Evolutionary conservation across 2,888 invertebrate species (phyloP).

Genomic region (Disparrhopalites patrizii): DNA sequence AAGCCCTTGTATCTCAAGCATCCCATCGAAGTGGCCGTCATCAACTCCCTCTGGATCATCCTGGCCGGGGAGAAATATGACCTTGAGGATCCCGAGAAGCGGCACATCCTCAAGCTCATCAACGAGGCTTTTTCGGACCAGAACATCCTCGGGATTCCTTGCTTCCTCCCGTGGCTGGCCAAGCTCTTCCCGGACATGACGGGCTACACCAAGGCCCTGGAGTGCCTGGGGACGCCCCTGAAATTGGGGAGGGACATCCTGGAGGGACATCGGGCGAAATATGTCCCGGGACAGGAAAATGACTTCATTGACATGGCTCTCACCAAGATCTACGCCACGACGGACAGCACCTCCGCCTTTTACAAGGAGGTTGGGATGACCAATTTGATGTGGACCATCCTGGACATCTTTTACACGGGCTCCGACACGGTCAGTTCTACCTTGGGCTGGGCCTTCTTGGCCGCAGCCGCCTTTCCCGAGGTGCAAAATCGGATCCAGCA

Average conservation of each 20-base stretch:
- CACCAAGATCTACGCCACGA: constrained; percentile 42
- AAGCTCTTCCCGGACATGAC: constrained; percentile 37
- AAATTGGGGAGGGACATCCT: constrained; percentile 39
- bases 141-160: constrained; percentile 40
- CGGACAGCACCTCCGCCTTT: constrained; percentile 37
- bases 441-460: constrained; percentile 42
- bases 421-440: constrained; percentile 44
- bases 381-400: constrained; percentile 42
- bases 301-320: constrained; percentile 48
- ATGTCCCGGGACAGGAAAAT: constrained; percentile 38
- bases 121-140: constrained; percentile 42
- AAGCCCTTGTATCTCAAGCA: constrained; percentile 40
- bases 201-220: constrained; percentile 40
- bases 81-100: constrained; percentile 41
- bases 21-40: constrained; percentile 38
- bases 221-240: constrained; percentile 41
- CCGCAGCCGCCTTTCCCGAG: constrained; percentile 34
- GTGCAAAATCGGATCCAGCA: constrained; percentile 42
- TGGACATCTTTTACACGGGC: constrained; percentile 45
- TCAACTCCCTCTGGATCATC: constrained; percentile 41
- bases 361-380: constrained; percentile 38
- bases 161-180: constrained; percentile 43
- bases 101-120: constrained; percentile 21
- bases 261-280: constrained; percentile 37
- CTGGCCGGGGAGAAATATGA: constrained; percentile 44